Evolutionary conservation across 2,797 vertebrate species (phyloP), one percentile per base, ranked within the genome.

Genomic region (Amphiprion clarkii): DNA sequence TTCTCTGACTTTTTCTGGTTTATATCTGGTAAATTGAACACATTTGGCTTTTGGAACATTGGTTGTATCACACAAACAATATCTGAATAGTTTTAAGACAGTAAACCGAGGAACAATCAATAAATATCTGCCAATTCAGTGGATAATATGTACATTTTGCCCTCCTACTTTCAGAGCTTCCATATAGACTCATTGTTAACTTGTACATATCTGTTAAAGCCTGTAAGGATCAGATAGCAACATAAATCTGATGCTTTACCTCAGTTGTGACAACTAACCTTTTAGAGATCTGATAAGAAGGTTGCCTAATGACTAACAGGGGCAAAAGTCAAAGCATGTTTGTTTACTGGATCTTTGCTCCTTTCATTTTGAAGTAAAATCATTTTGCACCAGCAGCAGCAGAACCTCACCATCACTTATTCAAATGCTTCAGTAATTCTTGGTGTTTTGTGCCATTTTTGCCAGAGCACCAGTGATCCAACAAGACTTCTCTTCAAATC

Each of bases 401-500:
- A 66, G 62, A 76, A 69, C 54, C 61, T 52, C 23, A 71, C 55
- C 55, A 42, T 36, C 67, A 53, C 39, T 33, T 25, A 59, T 67
- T 81, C 7, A 61, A 76, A 67, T 5, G 39, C 60, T 49, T 74
- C 61, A 21, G 21, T 42, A 56, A 71, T 59, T 73, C 42, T 39
- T 64, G 1, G 74, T 58, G 79, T 74, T 72, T 71, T 67, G 61
- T 72, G 29, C 46, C 51, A 44, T 60, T 8, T 72, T 68, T 61
- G 27, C 49, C 48, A 55, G 71, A 75, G 46, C 68, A 49, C n/a
- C n/a, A 68, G 33, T 8, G 11, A 58, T 57, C 71, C 44, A 29
- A 23, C 25, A 51, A 78, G 52, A 67, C 65, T 62, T 76, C 33
- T 64, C 59, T 78, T 46, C 63, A 75, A 83, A 68, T 60, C 44